A percentile compares a stretch with the other conserved stretches of the same genome.
Conservation (phyloP, 2,797 vertebrate genomes). For the Tachyglossus aculeatus region DNA sequence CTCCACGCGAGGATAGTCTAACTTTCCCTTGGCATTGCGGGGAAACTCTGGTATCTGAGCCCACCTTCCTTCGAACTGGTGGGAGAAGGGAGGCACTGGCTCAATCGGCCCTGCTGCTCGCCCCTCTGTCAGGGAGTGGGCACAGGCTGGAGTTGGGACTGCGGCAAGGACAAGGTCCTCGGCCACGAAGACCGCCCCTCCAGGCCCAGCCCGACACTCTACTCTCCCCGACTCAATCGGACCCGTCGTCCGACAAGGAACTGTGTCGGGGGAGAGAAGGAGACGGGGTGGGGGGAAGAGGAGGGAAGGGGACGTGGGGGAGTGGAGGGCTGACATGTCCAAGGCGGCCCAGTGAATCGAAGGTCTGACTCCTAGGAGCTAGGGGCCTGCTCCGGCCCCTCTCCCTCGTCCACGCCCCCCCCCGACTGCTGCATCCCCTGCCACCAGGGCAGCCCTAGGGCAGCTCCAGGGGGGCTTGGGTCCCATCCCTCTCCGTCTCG, state of each 20-base stretch:
- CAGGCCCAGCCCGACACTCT: neutral
- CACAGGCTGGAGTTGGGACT: no score
- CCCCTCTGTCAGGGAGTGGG: neutral
- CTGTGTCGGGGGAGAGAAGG: neutral
- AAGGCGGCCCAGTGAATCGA: no score
- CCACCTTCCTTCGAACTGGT: no score
- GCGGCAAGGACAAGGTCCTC: no score
- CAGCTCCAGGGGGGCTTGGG: no score
- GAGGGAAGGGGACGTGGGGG: neutral
- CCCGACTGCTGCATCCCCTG: neutral
- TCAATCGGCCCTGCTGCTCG: slow-evolving; percentile 10
- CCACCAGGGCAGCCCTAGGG: neutral
- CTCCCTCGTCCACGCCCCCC: neutral
- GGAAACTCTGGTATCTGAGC: no score
- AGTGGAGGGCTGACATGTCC: neutral
- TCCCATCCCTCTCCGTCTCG: no score
- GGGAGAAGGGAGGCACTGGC: no score
- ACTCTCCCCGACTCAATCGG: neutral
- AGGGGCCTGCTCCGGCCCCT: neutral
- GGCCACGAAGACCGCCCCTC: no score
- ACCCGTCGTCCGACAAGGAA: no score
- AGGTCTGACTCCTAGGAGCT: neutral
- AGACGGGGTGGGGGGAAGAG: neutral
- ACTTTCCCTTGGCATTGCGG: no score
- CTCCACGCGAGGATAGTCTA: no score